phyloP scores from a whole-genome alignment of 53 echinoderm and acorn worm species.

The Crossaster papposus region DNA sequence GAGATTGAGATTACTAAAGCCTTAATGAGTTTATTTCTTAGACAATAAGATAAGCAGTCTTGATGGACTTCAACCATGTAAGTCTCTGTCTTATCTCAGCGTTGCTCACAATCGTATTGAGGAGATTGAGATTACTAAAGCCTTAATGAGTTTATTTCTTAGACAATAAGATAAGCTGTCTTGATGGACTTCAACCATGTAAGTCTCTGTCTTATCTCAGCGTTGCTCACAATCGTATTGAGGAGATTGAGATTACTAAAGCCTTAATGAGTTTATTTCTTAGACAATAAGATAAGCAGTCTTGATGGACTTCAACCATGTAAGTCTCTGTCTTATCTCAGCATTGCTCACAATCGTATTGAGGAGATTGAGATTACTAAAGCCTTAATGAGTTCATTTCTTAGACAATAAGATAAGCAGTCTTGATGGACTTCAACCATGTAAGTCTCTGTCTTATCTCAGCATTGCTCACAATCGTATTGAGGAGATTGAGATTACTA shows the following conservation, averaged over 20 bases:
- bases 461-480: constrained; percentile 96
- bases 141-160: constrained; percentile 61
- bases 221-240: constrained; percentile 93
- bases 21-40: constrained; percentile 64
- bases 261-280: constrained; percentile 59
- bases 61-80: constrained; percentile 76
- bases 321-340: constrained; percentile 74
- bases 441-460: constrained; percentile 73
- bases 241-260: constrained; percentile 78
- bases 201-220: constrained; percentile 78
- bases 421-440: constrained; percentile 78
- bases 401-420: constrained; percentile 81
- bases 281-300: constrained; percentile 81
- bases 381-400: constrained; percentile 61
- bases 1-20: constrained; percentile 81
- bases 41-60: constrained; percentile 82
- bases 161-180: constrained; percentile 82
- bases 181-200: constrained; percentile 79
- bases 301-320: constrained; percentile 82
- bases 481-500: constrained; percentile 78
- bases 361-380: constrained; percentile 79
- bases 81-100: constrained; percentile 77
- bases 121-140: constrained; percentile 76
- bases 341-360: constrained; percentile 95
- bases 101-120: constrained; percentile 93